Evolutionary conservation across 2,888 invertebrate genomes (phyloP).

Genomic region (Exephanes ischioxanthus): DNA sequence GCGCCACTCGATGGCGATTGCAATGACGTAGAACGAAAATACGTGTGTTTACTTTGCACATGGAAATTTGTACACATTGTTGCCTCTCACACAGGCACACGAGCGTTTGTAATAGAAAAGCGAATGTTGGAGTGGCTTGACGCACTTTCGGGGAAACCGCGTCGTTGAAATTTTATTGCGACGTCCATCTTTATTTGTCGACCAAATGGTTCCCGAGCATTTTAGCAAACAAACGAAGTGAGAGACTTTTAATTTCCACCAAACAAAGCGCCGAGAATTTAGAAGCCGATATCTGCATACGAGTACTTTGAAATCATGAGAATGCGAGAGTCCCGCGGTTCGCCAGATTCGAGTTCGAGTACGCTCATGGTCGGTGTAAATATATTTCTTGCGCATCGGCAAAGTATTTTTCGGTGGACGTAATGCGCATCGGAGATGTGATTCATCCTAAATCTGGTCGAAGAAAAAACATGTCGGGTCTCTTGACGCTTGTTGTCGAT

Average conservation of each 20-base stretch:
- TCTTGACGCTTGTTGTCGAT: too few relatives aligned
- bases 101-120: background rate
- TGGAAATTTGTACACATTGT: slow-evolving; percentile 32
- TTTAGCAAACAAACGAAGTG: slow-evolving; percentile 57
- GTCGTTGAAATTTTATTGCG: background rate
- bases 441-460: too few relatives aligned
- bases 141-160: slow-evolving; percentile 4
- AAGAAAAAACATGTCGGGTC: too few relatives aligned
- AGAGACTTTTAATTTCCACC: slow-evolving; percentile 33
- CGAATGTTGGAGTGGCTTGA: background rate
- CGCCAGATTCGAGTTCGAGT: background rate
- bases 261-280: slow-evolving; percentile 41
- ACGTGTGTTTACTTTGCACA: slow-evolving; percentile 26
- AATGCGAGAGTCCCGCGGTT: background rate
- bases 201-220: slow-evolving; percentile 42
- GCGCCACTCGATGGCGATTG: slow-evolving; percentile 8
- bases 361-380: background rate
- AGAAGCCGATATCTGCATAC: background rate
- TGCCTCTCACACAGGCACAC: background rate
- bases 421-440: too few relatives aligned
- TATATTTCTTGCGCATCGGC: too few relatives aligned
- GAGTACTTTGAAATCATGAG: background rate
- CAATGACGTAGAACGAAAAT: background rate
- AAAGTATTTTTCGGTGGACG: background rate
- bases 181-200: slow-evolving; percentile 36